phyloP scores from a whole-genome alignment of 1,140 invertebrate species.

The Nasonia longicornis region DNA sequence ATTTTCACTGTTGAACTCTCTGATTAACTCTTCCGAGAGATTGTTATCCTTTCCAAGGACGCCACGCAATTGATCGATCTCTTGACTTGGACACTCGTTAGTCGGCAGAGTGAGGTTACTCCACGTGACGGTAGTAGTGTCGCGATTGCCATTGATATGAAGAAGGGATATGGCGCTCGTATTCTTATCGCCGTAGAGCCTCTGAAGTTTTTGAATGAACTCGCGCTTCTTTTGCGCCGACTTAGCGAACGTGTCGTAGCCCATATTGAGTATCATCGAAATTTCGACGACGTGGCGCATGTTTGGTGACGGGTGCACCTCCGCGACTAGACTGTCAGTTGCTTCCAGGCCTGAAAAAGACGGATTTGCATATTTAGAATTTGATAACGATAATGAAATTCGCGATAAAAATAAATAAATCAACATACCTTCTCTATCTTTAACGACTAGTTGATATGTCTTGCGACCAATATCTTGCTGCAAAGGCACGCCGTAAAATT shows the following conservation, averaged over 20 bases:
- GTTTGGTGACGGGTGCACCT: conserved; percentile 73
- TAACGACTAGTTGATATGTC: conserved; percentile 81
- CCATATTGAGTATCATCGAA: conserved; percentile 81
- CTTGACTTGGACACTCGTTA: conserved; percentile 80
- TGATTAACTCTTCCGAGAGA: conserved; percentile 75
- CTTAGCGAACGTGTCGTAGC: conserved; percentile 78
- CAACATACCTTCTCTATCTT: conserved; percentile 59
- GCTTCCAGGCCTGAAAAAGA: conserved; percentile 68
- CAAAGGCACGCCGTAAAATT: conserved; percentile 88
- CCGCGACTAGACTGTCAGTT: conserved; percentile 84
- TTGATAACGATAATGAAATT: not conserved
- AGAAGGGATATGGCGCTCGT: conserved; percentile 78
- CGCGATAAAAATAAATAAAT: conserved; percentile 18
- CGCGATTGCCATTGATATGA: conserved; percentile 65
- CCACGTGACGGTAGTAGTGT: conserved; percentile 80
- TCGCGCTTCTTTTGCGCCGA: conserved; percentile 78
- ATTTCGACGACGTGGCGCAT: conserved; percentile 78
- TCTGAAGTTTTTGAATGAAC: conserved; percentile 81
- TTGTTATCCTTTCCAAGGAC: conserved; percentile 76
- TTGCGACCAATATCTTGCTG: conserved; percentile 75
- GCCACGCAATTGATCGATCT: conserved; percentile 78
- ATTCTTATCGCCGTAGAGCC: conserved; percentile 82
- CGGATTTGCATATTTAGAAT: not conserved
- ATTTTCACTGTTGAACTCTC: conserved; percentile 72
- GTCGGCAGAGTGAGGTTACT: conserved; percentile 79